Percentiles rank a stretch among this genome's conserved stretches.
Evolutionary conservation across 2,797 vertebrate species (phyloP).

Genomic region (Lepus townsendii): DNA sequence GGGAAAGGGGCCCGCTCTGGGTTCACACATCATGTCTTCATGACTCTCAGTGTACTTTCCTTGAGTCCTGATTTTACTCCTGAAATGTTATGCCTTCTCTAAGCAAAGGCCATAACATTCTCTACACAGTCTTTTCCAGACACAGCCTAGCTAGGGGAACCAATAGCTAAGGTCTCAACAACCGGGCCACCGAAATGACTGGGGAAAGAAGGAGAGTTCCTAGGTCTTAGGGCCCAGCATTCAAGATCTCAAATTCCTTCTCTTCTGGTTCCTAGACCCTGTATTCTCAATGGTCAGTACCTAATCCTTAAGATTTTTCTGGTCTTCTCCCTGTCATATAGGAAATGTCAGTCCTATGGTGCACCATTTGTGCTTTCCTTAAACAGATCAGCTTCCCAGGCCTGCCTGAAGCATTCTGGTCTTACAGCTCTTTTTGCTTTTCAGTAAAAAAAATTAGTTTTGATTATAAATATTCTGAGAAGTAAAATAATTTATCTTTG

Average conservation of each 20-base stretch:
- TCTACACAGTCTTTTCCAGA: neutral
- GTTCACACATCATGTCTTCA: neutral
- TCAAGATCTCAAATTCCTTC: neutral
- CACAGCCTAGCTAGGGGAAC: neutral
- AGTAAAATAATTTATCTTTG: constrained; percentile 74
- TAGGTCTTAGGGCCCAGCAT: neutral
- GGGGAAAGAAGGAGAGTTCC: neutral
- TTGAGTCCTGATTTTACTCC: neutral
- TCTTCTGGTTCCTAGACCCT: neutral
- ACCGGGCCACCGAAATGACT: neutral
- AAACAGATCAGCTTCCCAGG: neutral
- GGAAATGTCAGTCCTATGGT: neutral
- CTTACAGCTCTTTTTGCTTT: neutral
- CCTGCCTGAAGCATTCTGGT: neutral
- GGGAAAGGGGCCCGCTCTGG: neutral
- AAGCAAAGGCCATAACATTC: neutral
- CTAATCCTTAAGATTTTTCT: neutral
- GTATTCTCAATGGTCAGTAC: neutral
- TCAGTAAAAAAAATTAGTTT: neutral
- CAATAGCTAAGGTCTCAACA: neutral
- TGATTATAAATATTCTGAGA: constrained; percentile 62
- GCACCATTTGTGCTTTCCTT: neutral
- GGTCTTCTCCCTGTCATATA: neutral
- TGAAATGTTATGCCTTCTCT: neutral
- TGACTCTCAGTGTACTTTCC: neutral